Evolutionary conservation across 2,888 invertebrate genomes (phyloP).

Genomic region (Macrosiphum euphorbiae): DNA sequence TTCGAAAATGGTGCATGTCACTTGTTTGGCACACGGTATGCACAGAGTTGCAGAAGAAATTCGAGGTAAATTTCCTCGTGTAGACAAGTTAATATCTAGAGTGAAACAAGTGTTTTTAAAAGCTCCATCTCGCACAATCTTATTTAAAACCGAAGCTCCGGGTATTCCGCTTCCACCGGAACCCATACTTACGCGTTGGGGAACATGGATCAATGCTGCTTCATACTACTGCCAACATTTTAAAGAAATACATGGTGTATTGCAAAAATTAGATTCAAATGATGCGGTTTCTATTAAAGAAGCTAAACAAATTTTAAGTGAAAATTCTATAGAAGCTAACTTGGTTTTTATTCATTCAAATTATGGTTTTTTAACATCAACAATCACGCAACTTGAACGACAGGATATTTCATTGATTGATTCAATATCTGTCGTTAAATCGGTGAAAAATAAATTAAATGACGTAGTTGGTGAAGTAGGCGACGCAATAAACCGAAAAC

Average conservation of each 20-base stretch:
- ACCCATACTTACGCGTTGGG: conserved; percentile 69
- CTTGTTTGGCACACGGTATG: background rate
- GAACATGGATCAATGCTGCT: conserved; percentile 69
- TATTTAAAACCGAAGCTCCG: conserved; percentile 68
- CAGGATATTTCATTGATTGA: too few species aligned
- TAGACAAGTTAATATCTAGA: conserved; percentile 67
- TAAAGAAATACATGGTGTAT: conserved; percentile 65
- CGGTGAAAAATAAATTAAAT: too few species aligned
- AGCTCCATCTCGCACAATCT: conserved; percentile 67
- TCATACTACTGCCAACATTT: conserved; percentile 68
- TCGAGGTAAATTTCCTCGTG: conserved; percentile 65
- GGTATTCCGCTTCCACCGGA: conserved; percentile 68
- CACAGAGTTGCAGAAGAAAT: conserved; percentile 34
- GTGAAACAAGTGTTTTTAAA: conserved; percentile 67
- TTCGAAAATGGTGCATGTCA: background rate
- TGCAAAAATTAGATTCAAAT: too few species aligned
- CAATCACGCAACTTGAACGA: too few species aligned
- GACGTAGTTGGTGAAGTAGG: too few species aligned
- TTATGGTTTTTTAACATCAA: too few species aligned
- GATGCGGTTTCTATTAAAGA: too few species aligned
- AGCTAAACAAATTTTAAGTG: too few species aligned
- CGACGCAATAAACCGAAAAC: too few species aligned
- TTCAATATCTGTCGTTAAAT: too few species aligned
- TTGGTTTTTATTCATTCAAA: too few species aligned
- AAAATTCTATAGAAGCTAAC: too few species aligned